Evolutionary conservation across 2,888 invertebrate genomes (phyloP), one percentile per base, ranked within the genome.

Genomic region (Pantelozetes paolii): DNA sequence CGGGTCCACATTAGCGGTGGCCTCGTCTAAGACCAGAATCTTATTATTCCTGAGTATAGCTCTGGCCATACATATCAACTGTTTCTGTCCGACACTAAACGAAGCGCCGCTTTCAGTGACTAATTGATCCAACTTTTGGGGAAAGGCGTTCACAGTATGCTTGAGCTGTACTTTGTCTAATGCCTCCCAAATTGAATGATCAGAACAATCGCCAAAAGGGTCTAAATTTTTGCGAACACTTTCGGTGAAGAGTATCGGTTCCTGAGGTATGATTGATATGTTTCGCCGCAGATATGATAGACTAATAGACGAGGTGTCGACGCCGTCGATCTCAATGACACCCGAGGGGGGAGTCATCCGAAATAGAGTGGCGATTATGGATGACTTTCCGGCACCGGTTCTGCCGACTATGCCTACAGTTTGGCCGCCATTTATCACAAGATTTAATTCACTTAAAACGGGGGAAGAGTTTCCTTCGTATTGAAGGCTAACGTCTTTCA

Each of bases 251-350:
- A 94, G 82, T 30, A 92, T 88, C 0, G 94, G 93, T 80, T 93
- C 92, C 79, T 95, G 94, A 0, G 95, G 95, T 80, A 95, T 95
- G 76, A 95, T 94, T 0, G 94, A 90, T 74, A 96, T 90, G 79
- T 88, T 89, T 73, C 86, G 87, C 69, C 95, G 85, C 32, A 95
- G 83, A 79, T 91, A 89, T 81, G 89, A 84, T 32, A 85, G 82
- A 20, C 84, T 84, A 20, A 86, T 79, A 0, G 79, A 75, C 62
- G 78, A 78, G 28, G 82, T 82, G 77, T 83, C 80, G 20, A 84
- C 76, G 32, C 80, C 82, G 78, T 85, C 85, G 64, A 85, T 83
- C 45, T 77, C 71, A 11, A 85, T 77, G 1, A 75, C 70, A 2
- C 84, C 84, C 3, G 77, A 77, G 0, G 82, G 82, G 74, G 84